Base-by-base conservation (phyloP, 37 sponge, comb jelly and placozoan genomes). In the Spongilla lacustris region DNA sequence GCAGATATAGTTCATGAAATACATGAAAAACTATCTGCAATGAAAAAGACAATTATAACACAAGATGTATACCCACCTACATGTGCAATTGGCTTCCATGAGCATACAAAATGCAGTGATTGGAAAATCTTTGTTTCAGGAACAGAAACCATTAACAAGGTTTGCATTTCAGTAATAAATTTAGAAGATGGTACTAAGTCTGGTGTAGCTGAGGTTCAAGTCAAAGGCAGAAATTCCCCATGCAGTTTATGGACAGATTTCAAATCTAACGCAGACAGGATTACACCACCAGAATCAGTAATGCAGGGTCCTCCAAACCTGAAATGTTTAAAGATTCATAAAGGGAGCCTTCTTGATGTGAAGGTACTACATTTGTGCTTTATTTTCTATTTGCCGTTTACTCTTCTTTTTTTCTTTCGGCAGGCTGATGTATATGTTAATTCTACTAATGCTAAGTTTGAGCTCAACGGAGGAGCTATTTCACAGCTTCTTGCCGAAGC, bases 351-450 rank as follows among this genome's bases (percentile, higher is more conserved):
- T 50, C 67, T 74, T 26, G 74, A 81, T 66, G 68, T 73, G 13
- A 81, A 72, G 81, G 87, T 87, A 81, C 37, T 0, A 31, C 26
- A 26, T 4, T 46, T 0, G 50, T 66, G 23, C 11, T 41, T 41
- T 3, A 41, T 41, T 41, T 9, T 41, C 9, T 29, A 41, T 33
- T 38, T 41, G 6, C 41, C 5, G 32, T 31, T 66, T n/a, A n/a
- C n/a, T n/a, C n/a, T n/a, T n/a, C n/a, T n/a, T n/a, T n/a, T n/a
- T n/a, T n/a, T 12, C 14, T 82, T 50, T 26, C 30, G 2, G 34
- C 68, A 93, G 93, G 93, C 82, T 79, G 87, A 93, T 78, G 89
- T 83, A 4, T 85, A 86, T 35, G 87, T 93, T 30, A 93, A 93
- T 71, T 83, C 90, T n/a, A 76, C 93, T 21, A 80, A 83, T 46